Base-by-base conservation (phyloP, 2,888 invertebrate species). In the Sylvicola cinctus region DNA sequence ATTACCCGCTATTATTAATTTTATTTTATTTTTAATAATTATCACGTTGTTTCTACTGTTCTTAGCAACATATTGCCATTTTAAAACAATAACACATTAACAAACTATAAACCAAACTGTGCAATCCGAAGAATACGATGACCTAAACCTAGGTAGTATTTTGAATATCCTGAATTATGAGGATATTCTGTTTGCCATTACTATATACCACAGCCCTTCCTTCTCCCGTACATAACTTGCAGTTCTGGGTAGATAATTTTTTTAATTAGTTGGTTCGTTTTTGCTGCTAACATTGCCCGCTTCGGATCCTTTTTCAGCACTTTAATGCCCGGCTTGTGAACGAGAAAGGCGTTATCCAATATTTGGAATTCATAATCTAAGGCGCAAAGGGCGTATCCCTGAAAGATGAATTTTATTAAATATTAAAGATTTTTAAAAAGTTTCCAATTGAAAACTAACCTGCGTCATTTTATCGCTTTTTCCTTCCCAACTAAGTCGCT, bases 381-480 rank as follows among this genome's bases (percentile, higher is more conserved):
- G 17, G 85, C 81, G 58, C 90, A 90, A 41, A 90, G 68, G 36
- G 81, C 72, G 58, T 85, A 90, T 43, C 87, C 88, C 87, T 88
- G 65, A 3, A 32, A 16, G 15, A 3, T 16, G 16, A 16, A 16
- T 10, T 6, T 29, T 16, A 52, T n/a, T n/a, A 23, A 12, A 28
- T 32, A 29, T 17, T 6, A n/a, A 12, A 6, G 4, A n/a, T n/a
- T n/a, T n/a, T n/a, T n/a, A 16, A n/a, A 29, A 10, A 25, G 7
- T 10, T n/a, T 6, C 15, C 5, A 12, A 11, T 27, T 16, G 15
- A 25, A 38, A 29, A 32, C 42, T 51, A 54, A 87, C 88, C 76
- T 90, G 90, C 39, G 87, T 83, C 88, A 90, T 90, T 62, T 90
- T 90, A 58, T 91, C 90, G 56, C 83, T 79, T 58, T 84, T 84